Evolutionary conservation across 2,797 vertebrate genomes (phyloP).

Genomic region (Artibeus jamaicensis): DNA sequence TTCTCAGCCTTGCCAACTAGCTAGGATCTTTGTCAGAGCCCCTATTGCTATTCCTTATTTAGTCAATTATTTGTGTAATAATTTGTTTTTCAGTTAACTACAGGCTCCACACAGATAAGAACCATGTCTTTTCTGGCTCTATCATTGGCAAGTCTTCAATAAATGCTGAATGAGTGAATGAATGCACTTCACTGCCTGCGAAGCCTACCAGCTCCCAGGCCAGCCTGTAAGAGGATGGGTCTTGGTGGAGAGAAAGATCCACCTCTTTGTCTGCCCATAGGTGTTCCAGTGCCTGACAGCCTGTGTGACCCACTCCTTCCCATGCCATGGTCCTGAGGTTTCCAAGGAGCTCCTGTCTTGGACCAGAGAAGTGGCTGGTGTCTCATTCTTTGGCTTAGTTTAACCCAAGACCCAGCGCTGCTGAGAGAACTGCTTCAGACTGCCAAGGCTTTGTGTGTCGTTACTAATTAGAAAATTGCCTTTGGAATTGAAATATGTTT

Average conservation of each 20-base stretch:
- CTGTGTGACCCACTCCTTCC: neutral
- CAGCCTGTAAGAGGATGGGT: neutral
- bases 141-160: neutral
- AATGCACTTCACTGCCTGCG: rapidly evolving
- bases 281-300: neutral
- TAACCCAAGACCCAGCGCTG: neutral
- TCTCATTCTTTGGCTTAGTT: neutral
- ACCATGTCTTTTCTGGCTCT: neutral
- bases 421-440: conserved; percentile 6
- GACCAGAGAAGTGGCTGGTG: neutral
- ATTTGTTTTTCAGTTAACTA: neutral
- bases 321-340: neutral
- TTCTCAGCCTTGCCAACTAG: neutral
- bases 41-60: neutral
- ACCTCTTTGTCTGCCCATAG: neutral
- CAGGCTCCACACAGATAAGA: neutral
- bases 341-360: neutral
- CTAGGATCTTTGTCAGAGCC: neutral
- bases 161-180: neutral
- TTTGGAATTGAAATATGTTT: conserved; percentile 68
- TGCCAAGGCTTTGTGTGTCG: conserved; percentile 36
- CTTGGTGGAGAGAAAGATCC: neutral
- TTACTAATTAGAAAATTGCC: conserved; percentile 71
- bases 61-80: neutral
- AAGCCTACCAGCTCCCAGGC: neutral